A percentile compares a stretch with the other conserved stretches of the same genome.
phyloP scores from a whole-genome alignment of 2,113 vertebrate species.

The Thamnophis sirtalis region DNA sequence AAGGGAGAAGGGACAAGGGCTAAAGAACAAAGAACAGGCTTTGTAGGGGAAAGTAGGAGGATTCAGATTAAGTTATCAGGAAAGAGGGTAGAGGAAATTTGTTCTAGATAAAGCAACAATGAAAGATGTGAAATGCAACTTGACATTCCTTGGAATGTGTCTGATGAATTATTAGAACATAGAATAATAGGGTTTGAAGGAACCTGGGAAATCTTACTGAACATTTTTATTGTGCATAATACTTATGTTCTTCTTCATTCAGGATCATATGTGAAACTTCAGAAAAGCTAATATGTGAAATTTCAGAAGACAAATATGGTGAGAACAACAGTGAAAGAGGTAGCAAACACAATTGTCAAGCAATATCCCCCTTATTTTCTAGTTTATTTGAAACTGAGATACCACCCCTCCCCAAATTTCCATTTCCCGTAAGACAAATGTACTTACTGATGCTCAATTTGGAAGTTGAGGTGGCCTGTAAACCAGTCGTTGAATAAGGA shows the following conservation, averaged over 20 bases:
- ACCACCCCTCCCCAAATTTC: not conserved
- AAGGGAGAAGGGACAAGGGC: not conserved
- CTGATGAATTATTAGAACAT: not conserved
- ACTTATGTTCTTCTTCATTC: not conserved
- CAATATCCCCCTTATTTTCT: not conserved
- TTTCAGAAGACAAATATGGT: not conserved
- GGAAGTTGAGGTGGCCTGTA: constrained; percentile 83
- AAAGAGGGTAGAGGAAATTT: not conserved
- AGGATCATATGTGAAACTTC: not conserved
- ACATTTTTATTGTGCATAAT: not conserved
- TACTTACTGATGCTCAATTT: constrained; percentile 83
- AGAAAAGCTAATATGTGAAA: not conserved
- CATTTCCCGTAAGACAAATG: not conserved
- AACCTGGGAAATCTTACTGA: not conserved
- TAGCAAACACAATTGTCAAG: not conserved
- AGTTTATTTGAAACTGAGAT: not conserved
- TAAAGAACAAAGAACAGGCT: not conserved
- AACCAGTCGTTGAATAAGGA: constrained; percentile 85
- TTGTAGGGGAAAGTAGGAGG: not conserved
- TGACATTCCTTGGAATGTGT: not conserved
- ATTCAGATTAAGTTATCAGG: not conserved
- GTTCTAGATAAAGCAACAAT: not conserved
- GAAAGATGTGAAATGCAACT: not conserved
- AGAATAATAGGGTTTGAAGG: not conserved
- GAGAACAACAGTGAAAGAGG: not conserved